A percentile compares a stretch with the other conserved stretches of the same genome.
Conservation (phyloP, 23 tunicate genomes). For the Halocynthia roretzi region DNA sequence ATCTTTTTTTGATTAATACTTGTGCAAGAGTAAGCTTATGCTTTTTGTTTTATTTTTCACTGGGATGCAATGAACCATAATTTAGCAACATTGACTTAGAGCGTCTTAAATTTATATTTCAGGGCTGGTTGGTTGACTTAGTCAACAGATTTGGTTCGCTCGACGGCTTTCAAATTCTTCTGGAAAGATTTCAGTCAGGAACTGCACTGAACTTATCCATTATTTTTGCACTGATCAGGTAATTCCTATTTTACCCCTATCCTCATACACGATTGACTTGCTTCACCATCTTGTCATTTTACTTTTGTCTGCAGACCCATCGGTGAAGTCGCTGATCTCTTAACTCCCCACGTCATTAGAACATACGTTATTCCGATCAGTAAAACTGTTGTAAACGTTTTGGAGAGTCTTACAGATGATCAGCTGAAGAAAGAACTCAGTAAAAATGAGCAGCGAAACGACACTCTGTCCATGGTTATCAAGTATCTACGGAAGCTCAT, state of each 20-base stretch:
- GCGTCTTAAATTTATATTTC: too few species aligned
- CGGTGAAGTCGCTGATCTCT: conserved; percentile 17
- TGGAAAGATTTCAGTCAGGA: conserved; percentile 25
- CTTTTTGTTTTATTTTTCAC: too few species aligned
- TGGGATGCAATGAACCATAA: too few species aligned
- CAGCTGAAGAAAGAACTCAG: conserved; percentile 20
- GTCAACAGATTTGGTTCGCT: conserved; percentile 22
- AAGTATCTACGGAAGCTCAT: conserved; percentile 17
- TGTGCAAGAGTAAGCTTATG: too few species aligned
- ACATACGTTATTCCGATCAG: conserved; percentile 11
- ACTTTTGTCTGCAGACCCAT: conserved; percentile 12
- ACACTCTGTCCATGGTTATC: conserved; percentile 18
- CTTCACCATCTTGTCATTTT: not conserved
- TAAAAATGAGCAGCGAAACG: conserved; percentile 13
- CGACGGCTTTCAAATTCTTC: conserved; percentile 15
- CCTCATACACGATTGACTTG: not conserved
- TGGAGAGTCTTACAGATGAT: conserved; percentile 14
- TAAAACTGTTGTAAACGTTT: not conserved
- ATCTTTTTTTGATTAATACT: too few species aligned
- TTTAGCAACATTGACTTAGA: too few species aligned
- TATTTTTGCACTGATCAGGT: conserved; percentile 22
- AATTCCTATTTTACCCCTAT: not conserved
- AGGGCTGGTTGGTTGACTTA: conserved; percentile 29
- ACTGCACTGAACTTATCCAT: conserved; percentile 20
- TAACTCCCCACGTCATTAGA: conserved; percentile 6